Evolutionary conservation across 1,140 invertebrate genomes (phyloP).

Genomic region (Hestina assimilis): DNA sequence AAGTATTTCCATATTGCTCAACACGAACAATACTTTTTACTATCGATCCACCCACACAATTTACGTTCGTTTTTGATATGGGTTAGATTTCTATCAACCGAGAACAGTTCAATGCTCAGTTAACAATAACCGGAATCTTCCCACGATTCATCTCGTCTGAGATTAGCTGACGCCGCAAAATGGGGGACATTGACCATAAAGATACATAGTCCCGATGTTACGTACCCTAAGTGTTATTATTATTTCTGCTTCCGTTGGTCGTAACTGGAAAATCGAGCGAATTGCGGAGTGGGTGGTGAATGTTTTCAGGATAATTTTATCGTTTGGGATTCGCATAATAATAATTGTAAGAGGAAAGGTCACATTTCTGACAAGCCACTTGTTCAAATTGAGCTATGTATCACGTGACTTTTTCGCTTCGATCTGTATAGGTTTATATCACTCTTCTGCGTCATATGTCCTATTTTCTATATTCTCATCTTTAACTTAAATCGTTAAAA

Average conservation of each 20-base stretch:
- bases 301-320: too few relatives aligned
- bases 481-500: too few relatives aligned
- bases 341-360: too few relatives aligned
- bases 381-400: too few relatives aligned
- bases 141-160: constrained; percentile 34
- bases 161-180: constrained; percentile 23
- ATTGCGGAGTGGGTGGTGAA: background rate
- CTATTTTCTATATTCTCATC: too few relatives aligned
- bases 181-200: constrained; percentile 21
- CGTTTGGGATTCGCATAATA: too few relatives aligned
- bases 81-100: constrained; percentile 19
- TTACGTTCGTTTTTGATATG: background rate
- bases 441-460: too few relatives aligned
- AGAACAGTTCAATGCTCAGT: constrained; percentile 25
- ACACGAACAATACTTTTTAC: background rate
- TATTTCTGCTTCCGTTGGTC: background rate
- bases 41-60: constrained; percentile 7
- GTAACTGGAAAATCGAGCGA: background rate
- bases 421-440: too few relatives aligned
- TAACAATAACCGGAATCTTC: constrained; percentile 45
- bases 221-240: background rate
- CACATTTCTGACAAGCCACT: too few relatives aligned
- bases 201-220: constrained; percentile 4
- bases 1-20: background rate
- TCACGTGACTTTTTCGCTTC: too few relatives aligned